A percentile compares a stretch with the other conserved stretches of the same genome.
Evolutionary conservation across 2,888 invertebrate species (phyloP).

Genomic region (Opisthograptis luteolata): DNA sequence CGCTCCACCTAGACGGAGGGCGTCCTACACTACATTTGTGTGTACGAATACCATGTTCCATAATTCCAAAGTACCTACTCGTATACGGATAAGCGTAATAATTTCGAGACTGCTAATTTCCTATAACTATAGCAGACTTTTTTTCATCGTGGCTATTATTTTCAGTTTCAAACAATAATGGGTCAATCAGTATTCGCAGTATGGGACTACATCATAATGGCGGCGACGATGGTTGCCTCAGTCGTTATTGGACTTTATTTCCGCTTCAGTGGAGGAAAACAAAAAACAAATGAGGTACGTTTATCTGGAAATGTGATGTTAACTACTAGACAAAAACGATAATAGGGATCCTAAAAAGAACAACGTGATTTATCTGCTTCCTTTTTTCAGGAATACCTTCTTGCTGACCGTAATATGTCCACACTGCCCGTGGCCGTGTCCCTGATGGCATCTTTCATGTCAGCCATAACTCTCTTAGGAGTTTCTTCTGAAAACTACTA

Average conservation of each 20-base stretch:
- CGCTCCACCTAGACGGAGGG: no score
- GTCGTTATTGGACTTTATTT: slow-evolving; percentile 93
- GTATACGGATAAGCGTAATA: no score
- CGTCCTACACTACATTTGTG: no score
- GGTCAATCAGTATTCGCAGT: slow-evolving; percentile 78
- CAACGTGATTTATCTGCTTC: not conserved
- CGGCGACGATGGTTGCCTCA: slow-evolving; percentile 87
- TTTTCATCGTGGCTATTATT: not conserved
- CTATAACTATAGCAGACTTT: not conserved
- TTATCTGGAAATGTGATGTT: no score
- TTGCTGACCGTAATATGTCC: slow-evolving; percentile 92
- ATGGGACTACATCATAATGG: slow-evolving; percentile 91
- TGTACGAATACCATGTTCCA: no score
- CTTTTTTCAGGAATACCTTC: slow-evolving; percentile 89
- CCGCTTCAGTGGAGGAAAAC: slow-evolving; percentile 92
- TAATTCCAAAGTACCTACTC: not conserved
- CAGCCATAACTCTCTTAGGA: slow-evolving; percentile 94
- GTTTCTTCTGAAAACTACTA: slow-evolving; percentile 94
- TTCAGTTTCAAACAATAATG: slow-evolving; percentile 51
- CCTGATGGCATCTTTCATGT: slow-evolving; percentile 97
- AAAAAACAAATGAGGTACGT: slow-evolving; percentile 90
- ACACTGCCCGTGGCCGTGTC: slow-evolving; percentile 93
- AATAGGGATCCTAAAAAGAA: not conserved
- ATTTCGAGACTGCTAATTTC: no score
- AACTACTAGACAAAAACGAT: no score